Percentiles rank a stretch among this genome's conserved stretches.
phyloP scores from a whole-genome alignment of 2,888 invertebrate species.

The Mystacides longicornis region DNA sequence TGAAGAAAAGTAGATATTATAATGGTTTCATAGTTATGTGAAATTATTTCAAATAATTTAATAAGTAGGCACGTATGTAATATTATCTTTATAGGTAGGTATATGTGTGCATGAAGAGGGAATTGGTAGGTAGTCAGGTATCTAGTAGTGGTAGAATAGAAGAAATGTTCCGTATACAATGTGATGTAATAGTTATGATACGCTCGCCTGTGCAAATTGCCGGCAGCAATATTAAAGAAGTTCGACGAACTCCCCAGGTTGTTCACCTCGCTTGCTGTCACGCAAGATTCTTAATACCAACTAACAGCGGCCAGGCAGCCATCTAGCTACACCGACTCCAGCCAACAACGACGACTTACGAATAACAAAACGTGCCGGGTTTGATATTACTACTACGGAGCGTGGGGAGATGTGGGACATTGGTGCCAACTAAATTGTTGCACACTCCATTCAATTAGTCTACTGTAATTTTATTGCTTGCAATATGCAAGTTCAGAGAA shows the following conservation, averaged over 20 bases:
- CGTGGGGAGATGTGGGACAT: no score
- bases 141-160: neutral
- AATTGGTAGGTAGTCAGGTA: no score
- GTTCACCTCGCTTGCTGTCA: constrained; percentile 18
- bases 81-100: no score
- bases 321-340: neutral
- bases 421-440: no score
- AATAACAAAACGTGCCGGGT: neutral
- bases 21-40: no score
- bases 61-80: no score
- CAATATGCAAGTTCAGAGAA: no score
- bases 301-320: neutral
- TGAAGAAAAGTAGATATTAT: no score
- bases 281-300: constrained; percentile 13
- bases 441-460: no score
- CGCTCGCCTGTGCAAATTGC: constrained; percentile 22
- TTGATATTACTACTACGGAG: neutral
- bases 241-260: constrained; percentile 17
- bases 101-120: no score
- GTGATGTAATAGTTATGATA: constrained; percentile 17
- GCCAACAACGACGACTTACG: neutral
- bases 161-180: constrained; percentile 7
- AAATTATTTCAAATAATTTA: no score
- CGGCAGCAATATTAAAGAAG: constrained; percentile 17
- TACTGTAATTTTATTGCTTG: no score